Base-by-base conservation (phyloP, 2,888 invertebrate species). In the Macrophya alboannulata region DNA sequence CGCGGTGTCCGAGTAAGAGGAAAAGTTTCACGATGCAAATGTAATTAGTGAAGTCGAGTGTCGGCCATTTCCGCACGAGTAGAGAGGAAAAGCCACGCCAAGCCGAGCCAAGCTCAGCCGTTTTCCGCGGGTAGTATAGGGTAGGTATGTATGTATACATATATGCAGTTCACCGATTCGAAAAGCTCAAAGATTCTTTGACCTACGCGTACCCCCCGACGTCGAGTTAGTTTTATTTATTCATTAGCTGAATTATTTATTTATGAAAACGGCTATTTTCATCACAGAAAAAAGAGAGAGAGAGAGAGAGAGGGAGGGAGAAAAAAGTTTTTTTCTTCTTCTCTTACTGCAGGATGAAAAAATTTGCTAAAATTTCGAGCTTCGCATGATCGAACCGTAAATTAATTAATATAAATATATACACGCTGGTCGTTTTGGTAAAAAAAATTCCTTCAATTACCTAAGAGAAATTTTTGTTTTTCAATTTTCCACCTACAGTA, bases 21-120 rank as follows among this genome's bases (percentile, higher is more conserved):
- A 86, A 79, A 87, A 88, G 86, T 88, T 88, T 86, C 86, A 84
- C 87, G 86, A 87, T 88, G 87, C 87, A 87, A 88, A 88, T 88
- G 87, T 88, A 88, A 88, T 88, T 87, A 88, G 86, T 85, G 77
- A 68, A 87, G 84, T 85, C 85, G 31, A 83, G 45, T 6, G 83
- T 65, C 68, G 62, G 68, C 68, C 65, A 51, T 68, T 51, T 31
- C 68, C 9, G 37, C 51, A 77, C 31, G n/a, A 77, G 31, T 31
- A 37, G 37, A 25, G 21, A 77, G 31, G 51, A 77, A 43, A 55
- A 77, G 37, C 31, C 55, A 9, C 37, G 25, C 12, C 31, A 31
- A 37, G 15, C 12, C 31, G 10, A 37, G 15, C 17, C 55, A 40
- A 45, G 15, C 25, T 15, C 17, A 43, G n/a, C 71, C 71, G 71